Evolutionary conservation across 53 echinoderm and acorn worm genomes (phyloP).

Genomic region (Apostichopus leukothele): DNA sequence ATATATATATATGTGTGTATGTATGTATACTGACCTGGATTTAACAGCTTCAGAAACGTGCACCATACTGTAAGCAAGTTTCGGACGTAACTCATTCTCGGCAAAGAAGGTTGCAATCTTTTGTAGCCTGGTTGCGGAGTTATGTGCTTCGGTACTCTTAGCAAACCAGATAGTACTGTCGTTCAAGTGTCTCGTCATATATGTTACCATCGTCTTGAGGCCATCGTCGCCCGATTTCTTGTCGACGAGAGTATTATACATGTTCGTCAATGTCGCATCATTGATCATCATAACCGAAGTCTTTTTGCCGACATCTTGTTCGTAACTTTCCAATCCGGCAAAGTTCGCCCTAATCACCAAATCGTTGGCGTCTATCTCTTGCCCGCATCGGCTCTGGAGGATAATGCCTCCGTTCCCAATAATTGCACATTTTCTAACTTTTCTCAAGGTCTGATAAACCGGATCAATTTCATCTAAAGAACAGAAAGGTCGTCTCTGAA

Average conservation of each 20-base stretch:
- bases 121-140: conserved; percentile 21
- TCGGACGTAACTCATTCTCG: neutral
- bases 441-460: neutral
- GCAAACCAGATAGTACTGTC: conserved; percentile 44
- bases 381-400: conserved; percentile 18
- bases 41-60: neutral
- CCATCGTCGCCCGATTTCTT: neutral
- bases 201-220: neutral
- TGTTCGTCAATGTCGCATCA: neutral
- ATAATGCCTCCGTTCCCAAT: conserved; percentile 41
- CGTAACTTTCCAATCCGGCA: conserved; percentile 13
- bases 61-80: conserved; percentile 3
- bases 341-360: conserved; percentile 40
- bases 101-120: conserved; percentile 9
- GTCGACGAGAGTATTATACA: neutral
- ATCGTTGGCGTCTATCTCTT: conserved; percentile 46
- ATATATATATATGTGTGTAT: too few relatives aligned
- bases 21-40: neutral
- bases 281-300: conserved; percentile 44
- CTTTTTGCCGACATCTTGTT: conserved; percentile 26
- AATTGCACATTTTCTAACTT: conserved; percentile 21
- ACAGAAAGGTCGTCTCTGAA: conserved; percentile 1
- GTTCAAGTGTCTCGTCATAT: conserved; percentile 3
- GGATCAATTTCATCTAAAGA: neutral
- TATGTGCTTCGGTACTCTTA: conserved; percentile 20